Conservation (phyloP, 2,888 invertebrate species). For the Drosophila rubida region DNA sequence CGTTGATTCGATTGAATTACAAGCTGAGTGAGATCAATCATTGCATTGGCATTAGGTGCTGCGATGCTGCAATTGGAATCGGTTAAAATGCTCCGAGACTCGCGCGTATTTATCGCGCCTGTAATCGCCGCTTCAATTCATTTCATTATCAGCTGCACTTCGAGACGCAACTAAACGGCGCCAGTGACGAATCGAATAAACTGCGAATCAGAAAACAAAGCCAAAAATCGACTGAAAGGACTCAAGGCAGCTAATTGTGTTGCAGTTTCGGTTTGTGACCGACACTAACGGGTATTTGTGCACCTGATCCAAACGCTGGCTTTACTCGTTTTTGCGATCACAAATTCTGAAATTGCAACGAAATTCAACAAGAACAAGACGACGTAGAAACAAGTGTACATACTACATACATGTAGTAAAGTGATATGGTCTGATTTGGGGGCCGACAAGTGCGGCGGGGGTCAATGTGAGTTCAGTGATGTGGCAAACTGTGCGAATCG, state of each 20-base stretch:
- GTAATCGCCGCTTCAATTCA: conserved; percentile 79
- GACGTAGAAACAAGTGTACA: neutral
- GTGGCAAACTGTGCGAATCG: conserved; percentile 41
- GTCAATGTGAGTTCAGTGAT: conserved; percentile 46
- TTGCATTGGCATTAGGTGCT: conserved; percentile 60
- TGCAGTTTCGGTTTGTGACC: conserved; percentile 85
- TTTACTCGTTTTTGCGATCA: conserved; percentile 85
- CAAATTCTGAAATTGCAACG: conserved; percentile 85
- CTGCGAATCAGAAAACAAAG: neutral
- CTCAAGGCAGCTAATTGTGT: conserved; percentile 61
- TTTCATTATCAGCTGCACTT: conserved; percentile 81
- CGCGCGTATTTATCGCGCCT: conserved; percentile 81
- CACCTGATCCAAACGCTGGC: conserved; percentile 11
- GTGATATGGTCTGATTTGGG: conserved; percentile 5
- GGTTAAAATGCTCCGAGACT: conserved; percentile 42
- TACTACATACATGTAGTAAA: neutral
- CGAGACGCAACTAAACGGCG: conserved; percentile 41
- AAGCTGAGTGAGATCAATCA: conserved; percentile 36
- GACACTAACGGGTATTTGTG: conserved; percentile 85
- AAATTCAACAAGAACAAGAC: conserved; percentile 32
- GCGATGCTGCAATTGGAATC: conserved; percentile 31
- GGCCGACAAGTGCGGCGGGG: neutral
- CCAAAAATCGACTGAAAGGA: neutral
- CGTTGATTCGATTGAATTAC: conserved; percentile 72
- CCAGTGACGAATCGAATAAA: conserved; percentile 1